Percentiles rank a stretch among this genome's conserved stretches.
These are phyloP conservation scores for Drosophila rufa DNA, from an alignment of 1,140 invertebrate genomes.

Conservation along the genomic window DNA sequence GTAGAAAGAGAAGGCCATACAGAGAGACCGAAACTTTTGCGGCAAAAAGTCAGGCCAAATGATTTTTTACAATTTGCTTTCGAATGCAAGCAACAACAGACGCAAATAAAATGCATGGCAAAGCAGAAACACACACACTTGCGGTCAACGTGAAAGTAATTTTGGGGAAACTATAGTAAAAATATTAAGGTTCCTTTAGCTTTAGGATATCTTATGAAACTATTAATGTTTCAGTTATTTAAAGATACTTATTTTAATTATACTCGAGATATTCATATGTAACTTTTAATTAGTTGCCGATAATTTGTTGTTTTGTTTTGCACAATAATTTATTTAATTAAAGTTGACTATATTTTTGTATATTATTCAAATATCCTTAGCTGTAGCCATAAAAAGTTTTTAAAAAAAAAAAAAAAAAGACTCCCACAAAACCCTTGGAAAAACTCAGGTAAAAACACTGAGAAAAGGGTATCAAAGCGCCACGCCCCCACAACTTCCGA, in stretches of 20 bases:
- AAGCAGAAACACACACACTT: constrained; percentile 24
- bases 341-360: too few species aligned
- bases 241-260: too few species aligned
- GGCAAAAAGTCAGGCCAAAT: constrained; percentile 68
- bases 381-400: constrained; percentile 32
- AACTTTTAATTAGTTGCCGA: too few species aligned
- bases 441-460: constrained; percentile 44
- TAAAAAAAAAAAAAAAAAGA: constrained; percentile 4
- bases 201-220: too few species aligned
- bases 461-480: constrained; percentile 24
- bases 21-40: constrained; percentile 22
- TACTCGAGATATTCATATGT: too few species aligned
- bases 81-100: constrained; percentile 42
- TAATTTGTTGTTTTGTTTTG: too few species aligned
- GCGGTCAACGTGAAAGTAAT: constrained; percentile 1
- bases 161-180: not conserved
- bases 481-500: constrained; percentile 17
- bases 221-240: too few species aligned
- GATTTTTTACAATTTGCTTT: constrained; percentile 62
- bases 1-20: not conserved
- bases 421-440: constrained; percentile 27
- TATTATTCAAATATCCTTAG: not conserved
- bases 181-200: too few species aligned
- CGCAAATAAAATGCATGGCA: constrained; percentile 51
- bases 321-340: too few species aligned